Conservation (phyloP, 2,797 vertebrate genomes). For the Pteronotus mesoamericanus region DNA sequence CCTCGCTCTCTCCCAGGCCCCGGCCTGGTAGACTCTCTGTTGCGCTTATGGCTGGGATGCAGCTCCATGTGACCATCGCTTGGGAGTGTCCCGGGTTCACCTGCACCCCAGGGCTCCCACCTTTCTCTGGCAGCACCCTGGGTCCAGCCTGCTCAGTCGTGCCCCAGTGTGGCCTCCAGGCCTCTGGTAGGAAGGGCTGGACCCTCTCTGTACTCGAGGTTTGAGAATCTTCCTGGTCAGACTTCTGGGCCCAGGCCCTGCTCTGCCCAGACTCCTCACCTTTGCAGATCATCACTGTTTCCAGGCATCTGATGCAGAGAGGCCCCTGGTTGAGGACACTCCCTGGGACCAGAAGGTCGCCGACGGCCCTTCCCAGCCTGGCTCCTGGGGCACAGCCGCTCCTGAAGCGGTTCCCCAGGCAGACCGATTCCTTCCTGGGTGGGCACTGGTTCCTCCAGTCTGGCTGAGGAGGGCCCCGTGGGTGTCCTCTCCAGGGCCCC, state of each 20-base stretch:
- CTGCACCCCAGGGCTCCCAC: background rate
- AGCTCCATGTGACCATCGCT: rapidly evolving
- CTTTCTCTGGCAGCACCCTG: background rate
- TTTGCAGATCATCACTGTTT: background rate
- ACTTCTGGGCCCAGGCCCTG: background rate
- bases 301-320: background rate
- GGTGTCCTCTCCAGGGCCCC: background rate
- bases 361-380: background rate
- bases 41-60: background rate
- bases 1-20: background rate
- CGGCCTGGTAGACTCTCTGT: background rate
- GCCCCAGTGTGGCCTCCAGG: background rate
- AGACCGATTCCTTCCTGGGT: background rate
- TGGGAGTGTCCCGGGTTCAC: background rate
- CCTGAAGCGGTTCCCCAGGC: background rate
- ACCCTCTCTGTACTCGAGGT: background rate
- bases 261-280: rapidly evolving
- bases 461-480: background rate
- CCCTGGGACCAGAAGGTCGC: rapidly evolving
- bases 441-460: background rate
- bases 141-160: rapidly evolving
- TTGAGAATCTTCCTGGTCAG: background rate
- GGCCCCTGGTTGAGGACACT: background rate
- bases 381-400: background rate
- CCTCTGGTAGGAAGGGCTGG: rapidly evolving